phyloP scores from a whole-genome alignment of 2,797 vertebrate species.

The Schizopygopsis pylzovi region DNA sequence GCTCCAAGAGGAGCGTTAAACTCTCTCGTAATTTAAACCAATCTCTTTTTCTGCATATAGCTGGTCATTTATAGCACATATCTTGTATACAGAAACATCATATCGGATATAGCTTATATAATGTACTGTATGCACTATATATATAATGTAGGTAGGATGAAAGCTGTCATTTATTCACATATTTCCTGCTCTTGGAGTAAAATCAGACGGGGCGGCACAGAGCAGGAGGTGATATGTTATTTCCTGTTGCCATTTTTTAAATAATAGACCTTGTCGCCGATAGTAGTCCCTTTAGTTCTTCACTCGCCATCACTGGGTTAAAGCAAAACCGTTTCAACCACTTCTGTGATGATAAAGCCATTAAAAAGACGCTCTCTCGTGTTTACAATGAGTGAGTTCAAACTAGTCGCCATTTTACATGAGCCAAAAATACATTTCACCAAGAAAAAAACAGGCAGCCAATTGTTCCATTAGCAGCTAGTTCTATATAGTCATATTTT shows the following conservation, averaged over 20 bases:
- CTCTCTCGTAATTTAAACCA: slow-evolving; percentile 71
- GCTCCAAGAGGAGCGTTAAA: slow-evolving; percentile 63
- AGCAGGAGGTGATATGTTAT: neutral
- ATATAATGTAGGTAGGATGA: slow-evolving; percentile 12
- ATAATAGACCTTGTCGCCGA: neutral
- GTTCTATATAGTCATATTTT: neutral
- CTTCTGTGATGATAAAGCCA: slow-evolving; percentile 24
- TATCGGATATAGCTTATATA: slow-evolving; percentile 37
- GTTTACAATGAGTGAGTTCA: slow-evolving; percentile 40
- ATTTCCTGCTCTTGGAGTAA: neutral
- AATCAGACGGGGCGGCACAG: neutral
- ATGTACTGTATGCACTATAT: slow-evolving; percentile 45
- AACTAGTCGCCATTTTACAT: slow-evolving; percentile 6
- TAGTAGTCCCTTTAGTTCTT: neutral
- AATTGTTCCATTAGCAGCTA: neutral
- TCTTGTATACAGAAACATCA: slow-evolving; percentile 25
- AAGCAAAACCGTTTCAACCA: neutral
- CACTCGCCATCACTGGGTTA: neutral
- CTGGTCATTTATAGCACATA: slow-evolving; percentile 63
- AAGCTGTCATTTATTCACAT: slow-evolving; percentile 30
- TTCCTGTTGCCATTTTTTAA: neutral
- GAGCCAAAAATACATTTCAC: slow-evolving; percentile 14
- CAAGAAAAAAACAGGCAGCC: neutral
- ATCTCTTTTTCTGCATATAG: slow-evolving; percentile 59
- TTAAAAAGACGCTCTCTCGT: neutral